Conservation (phyloP, 2,888 invertebrate species). For the Parnassius mnemosyne region DNA sequence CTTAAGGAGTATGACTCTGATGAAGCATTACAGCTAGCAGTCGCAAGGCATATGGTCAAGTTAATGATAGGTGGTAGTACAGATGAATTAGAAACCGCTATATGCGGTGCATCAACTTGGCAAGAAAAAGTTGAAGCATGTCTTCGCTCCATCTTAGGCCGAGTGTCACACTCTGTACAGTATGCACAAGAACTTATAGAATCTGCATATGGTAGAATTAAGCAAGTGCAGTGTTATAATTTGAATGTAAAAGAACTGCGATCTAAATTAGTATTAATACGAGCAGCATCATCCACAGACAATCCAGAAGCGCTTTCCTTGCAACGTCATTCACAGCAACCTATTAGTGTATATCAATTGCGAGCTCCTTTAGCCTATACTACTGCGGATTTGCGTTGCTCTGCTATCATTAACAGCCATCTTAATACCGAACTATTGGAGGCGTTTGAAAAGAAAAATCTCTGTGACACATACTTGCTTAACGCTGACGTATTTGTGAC, state of each 20-base stretch:
- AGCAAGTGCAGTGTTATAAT: conserved; percentile 30
- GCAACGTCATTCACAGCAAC: conserved; percentile 38
- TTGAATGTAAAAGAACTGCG: conserved; percentile 31
- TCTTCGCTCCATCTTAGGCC: conserved; percentile 44
- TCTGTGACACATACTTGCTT: conserved; percentile 49
- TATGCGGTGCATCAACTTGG: conserved; percentile 36
- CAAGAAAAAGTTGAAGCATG: conserved; percentile 41
- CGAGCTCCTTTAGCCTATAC: conserved; percentile 38
- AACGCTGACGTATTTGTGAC: conserved; percentile 41
- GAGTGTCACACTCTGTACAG: conserved; percentile 50
- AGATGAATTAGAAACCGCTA: conserved; percentile 30
- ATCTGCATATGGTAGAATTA: conserved; percentile 40
- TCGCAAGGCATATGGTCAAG: conserved; percentile 42
- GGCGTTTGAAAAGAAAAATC: conserved; percentile 43
- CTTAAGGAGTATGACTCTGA: conserved; percentile 36
- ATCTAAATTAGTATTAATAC: conserved; percentile 44
- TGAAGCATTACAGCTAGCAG: conserved; percentile 38
- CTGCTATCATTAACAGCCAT: conserved; percentile 47
- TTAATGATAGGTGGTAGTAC: conserved; percentile 36
- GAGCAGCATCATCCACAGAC: conserved; percentile 39
- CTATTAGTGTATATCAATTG: conserved; percentile 41
- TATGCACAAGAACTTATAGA: conserved; percentile 48
- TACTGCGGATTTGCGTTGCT: conserved; percentile 42
- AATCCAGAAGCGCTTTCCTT: conserved; percentile 31
- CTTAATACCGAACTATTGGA: conserved; percentile 41